Base-by-base conservation (phyloP, 2,888 invertebrate genomes). In the Eristalis tenax region DNA sequence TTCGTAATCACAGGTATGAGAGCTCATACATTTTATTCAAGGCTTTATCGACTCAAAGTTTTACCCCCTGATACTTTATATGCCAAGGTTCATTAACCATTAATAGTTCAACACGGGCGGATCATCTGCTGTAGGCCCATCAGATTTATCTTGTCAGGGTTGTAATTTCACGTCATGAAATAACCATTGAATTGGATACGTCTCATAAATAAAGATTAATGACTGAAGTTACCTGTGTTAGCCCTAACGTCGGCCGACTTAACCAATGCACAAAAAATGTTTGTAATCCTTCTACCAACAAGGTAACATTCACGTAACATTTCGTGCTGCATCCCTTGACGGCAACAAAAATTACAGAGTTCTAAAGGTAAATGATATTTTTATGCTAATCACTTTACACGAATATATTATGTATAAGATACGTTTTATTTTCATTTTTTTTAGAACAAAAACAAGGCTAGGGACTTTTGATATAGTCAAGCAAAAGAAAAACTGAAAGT, bases 141-240 rank as follows among this genome's bases (percentile, higher is more conserved):
- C 69, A 50, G 50, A 8, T 18, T 50, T 18, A 50, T 18, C 50
- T 50, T 18, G 13, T 50, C 2, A 18, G 50, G 18, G 50, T 69
- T 69, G n/a, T 69, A 69, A 56, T 75, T 75, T 75, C 22, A 63
- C 35, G 69, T 69, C 77, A 77, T 77, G 77, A 69, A 77, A 68
- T 63, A 77, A 38, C 61, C 77, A 69, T 63, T 77, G 59, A 50
- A 35, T 63, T 64, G 43, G 56, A 56, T 38, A 56, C 28, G 77
- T 57, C 77, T 56, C 69, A 64, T 78, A 78, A 78, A 70, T 78
- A 78, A 78, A 70, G 56, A 70, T 70, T 64, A 78, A 78, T 78
- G 77, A 26, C 32, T 22, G 23, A 35, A 70, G 35, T 23, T 70
- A 32, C 63, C 70, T 61, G 18, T 26, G 23, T 23, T n/a, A 11